phyloP scores from a whole-genome alignment of 2,797 vertebrate genomes.

The Alosa sapidissima region DNA sequence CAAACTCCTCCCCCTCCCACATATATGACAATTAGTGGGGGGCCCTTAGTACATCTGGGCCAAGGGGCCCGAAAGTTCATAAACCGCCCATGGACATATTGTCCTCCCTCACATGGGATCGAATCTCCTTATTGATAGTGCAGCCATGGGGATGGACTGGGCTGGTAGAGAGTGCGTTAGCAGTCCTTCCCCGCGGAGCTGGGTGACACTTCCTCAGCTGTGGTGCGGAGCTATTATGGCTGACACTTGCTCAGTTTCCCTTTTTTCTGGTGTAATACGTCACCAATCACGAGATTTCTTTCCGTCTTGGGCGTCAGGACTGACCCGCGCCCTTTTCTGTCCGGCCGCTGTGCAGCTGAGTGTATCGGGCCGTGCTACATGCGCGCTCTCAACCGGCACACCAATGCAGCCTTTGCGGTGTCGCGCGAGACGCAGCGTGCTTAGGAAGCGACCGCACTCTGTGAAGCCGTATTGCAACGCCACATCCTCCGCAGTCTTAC shows the following conservation, averaged over 20 bases:
- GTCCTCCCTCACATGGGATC: neutral
- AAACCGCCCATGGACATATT: too few relatives aligned
- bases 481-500: slow-evolving; percentile 78
- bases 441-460: slow-evolving; percentile 75
- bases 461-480: slow-evolving; percentile 72
- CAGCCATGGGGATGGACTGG: neutral
- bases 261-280: neutral
- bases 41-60: too few relatives aligned
- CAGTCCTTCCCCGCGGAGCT: neutral
- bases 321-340: slow-evolving; percentile 58
- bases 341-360: slow-evolving; percentile 39
- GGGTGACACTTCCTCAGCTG: neutral
- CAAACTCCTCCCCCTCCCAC: too few relatives aligned
- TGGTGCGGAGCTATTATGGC: neutral
- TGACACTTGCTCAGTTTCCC: neutral
- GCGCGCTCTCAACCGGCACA: slow-evolving; percentile 28
- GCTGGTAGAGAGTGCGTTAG: neutral
- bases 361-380: slow-evolving; percentile 10
- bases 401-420: slow-evolving; percentile 48
- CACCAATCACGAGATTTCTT: slow-evolving; percentile 71
- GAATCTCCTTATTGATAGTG: neutral
- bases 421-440: slow-evolving; percentile 62
- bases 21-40: too few relatives aligned
- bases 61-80: too few relatives aligned
- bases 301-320: slow-evolving; percentile 49